Evolutionary conservation across 2,888 invertebrate species (phyloP).

Genomic region (Carterocephalus palaemon): DNA sequence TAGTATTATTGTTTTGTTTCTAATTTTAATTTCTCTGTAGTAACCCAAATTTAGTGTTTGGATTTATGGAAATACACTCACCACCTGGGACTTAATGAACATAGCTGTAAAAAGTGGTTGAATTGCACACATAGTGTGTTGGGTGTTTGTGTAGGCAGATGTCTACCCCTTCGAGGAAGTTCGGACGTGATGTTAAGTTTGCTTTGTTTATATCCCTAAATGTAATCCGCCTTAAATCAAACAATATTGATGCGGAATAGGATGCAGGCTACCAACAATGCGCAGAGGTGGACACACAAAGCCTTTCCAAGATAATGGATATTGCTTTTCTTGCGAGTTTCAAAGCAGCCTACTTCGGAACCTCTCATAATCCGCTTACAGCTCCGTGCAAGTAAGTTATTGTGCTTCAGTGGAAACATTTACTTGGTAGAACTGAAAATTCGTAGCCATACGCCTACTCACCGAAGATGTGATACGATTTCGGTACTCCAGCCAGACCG

Average conservation of each 20-base stretch:
- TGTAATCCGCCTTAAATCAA: constrained; percentile 33
- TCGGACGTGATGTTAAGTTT: no score
- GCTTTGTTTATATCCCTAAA: neutral
- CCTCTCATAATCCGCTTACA: constrained; percentile 75
- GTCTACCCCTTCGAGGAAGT: no score
- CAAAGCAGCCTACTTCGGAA: constrained; percentile 75
- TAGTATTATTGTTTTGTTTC: no score
- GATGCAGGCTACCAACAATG: constrained; percentile 54
- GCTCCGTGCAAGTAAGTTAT: constrained; percentile 65
- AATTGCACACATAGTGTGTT: no score
- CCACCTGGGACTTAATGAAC: no score
- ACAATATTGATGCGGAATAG: constrained; percentile 16
- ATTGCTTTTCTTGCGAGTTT: constrained; percentile 77
- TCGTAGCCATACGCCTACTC: constrained; percentile 23
- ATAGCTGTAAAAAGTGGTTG: no score
- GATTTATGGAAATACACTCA: no score
- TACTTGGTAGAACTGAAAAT: constrained; percentile 41
- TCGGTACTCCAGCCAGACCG: constrained; percentile 9
- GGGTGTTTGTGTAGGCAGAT: no score
- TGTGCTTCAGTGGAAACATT: constrained; percentile 69
- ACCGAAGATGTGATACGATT: constrained; percentile 21
- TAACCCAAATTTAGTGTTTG: no score
- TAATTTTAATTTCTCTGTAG: no score
- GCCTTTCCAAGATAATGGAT: constrained; percentile 73
- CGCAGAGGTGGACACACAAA: constrained; percentile 60